Evolutionary conservation across 2,888 invertebrate species (phyloP).

Genomic region (Drymonia ruficornis): DNA sequence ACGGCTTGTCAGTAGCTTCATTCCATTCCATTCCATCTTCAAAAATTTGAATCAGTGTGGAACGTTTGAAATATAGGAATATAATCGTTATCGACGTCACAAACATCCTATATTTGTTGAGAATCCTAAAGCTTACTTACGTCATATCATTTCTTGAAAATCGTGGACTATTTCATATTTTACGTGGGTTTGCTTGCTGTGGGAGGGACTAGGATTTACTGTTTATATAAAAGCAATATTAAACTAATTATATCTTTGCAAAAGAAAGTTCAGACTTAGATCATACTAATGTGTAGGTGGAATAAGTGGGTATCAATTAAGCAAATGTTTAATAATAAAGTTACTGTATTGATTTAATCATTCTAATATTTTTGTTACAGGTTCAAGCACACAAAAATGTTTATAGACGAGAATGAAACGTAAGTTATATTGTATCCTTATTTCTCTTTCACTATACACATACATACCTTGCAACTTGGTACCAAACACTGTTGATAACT

Average conservation of each 20-base stretch:
- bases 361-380: constrained; percentile 62
- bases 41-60: too few species aligned
- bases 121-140: not conserved
- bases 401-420: constrained; percentile 84
- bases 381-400: constrained; percentile 76
- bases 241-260: too few species aligned
- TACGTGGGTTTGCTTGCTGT: not conserved
- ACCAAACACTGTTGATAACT: too few species aligned
- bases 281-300: too few species aligned
- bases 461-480: constrained; percentile 3
- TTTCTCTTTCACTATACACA: not conserved
- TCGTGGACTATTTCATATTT: not conserved
- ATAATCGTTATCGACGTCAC: not conserved
- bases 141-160: not conserved
- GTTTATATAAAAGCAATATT: too few species aligned
- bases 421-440: constrained; percentile 53
- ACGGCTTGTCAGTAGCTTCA: too few species aligned
- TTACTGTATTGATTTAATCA: constrained; percentile 8
- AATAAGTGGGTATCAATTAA: too few species aligned
- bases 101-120: not conserved
- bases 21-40: too few species aligned
- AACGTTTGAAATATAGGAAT: too few species aligned
- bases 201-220: not conserved
- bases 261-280: too few species aligned
- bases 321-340: too few species aligned